These are phyloP conservation scores for Labroides dimidiatus DNA, from an alignment of 2,797 vertebrate species.

Conservation along the genomic window DNA sequence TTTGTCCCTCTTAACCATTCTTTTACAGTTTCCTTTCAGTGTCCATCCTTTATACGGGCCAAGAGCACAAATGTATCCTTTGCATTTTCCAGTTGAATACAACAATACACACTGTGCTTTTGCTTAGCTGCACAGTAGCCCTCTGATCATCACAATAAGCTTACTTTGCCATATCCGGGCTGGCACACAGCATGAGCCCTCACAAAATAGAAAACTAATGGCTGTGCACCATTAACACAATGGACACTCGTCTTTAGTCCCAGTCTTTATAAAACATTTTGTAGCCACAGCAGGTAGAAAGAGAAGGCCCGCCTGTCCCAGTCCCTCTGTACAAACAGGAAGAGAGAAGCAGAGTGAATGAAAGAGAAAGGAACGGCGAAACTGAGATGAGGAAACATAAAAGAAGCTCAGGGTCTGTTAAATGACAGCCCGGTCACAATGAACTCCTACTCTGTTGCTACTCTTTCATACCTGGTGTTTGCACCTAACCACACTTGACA, in stretches of 20 bases:
- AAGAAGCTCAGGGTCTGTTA: conserved; percentile 73
- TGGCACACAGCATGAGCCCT: conserved; percentile 77
- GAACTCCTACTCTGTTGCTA: conserved; percentile 75
- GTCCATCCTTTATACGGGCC: conserved; percentile 59
- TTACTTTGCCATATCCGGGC: conserved; percentile 77
- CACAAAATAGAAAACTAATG: conserved; percentile 80
- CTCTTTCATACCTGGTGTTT: conserved; percentile 82
- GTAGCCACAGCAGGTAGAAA: conserved; percentile 84
- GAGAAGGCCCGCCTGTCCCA: conserved; percentile 78
- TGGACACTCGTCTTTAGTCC: conserved; percentile 81
- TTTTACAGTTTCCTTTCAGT: conserved; percentile 81
- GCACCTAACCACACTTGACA: conserved; percentile 73
- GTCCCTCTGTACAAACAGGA: conserved; percentile 85
- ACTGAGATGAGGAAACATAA: conserved; percentile 78
- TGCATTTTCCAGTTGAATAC: conserved; percentile 74
- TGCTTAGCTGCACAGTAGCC: conserved; percentile 67
- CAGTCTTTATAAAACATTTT: conserved; percentile 79
- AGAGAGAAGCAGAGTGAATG: conserved; percentile 73
- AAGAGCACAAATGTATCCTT: conserved; percentile 82
- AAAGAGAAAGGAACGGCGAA: conserved; percentile 75
- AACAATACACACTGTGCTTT: conserved; percentile 78
- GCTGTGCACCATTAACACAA: conserved; percentile 78
- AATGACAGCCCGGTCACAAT: conserved; percentile 75
- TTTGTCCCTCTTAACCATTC: conserved; percentile 72
- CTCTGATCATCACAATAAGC: conserved; percentile 79